phyloP scores from a whole-genome alignment of 2,797 vertebrate species.

The Ispidina lecontei region DNA sequence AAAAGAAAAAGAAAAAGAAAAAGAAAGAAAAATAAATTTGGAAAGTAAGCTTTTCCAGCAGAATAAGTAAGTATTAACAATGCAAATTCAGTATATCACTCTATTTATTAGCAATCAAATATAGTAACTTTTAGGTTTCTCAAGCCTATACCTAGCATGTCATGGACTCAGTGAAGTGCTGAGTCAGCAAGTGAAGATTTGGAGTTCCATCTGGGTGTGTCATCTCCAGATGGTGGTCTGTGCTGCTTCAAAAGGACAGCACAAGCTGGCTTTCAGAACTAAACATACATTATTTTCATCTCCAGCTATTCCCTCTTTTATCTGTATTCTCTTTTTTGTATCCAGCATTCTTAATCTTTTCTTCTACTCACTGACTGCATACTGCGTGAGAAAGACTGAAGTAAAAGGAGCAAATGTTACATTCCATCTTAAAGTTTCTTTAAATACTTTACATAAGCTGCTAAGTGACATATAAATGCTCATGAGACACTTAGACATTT shows the following conservation, averaged over 20 bases:
- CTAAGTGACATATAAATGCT: background rate
- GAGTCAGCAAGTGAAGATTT: background rate
- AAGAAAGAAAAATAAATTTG: background rate
- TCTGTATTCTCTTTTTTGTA: background rate
- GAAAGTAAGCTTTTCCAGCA: background rate
- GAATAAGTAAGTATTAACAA: background rate
- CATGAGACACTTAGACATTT: background rate
- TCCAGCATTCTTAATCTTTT: background rate
- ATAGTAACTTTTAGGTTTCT: background rate
- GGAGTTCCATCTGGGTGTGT: background rate
- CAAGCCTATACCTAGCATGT: background rate
- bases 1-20: too few relatives aligned
- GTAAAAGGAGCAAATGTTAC: background rate
- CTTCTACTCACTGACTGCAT: background rate
- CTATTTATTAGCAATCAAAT: background rate
- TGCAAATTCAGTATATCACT: background rate
- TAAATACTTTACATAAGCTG: background rate
- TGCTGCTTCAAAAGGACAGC: background rate
- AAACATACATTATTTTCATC: background rate
- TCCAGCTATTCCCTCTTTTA: background rate
- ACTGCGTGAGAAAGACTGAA: background rate
- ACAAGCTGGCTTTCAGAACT: background rate
- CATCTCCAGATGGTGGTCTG: background rate
- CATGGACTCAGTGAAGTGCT: background rate
- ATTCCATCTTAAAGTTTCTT: background rate